These are phyloP conservation scores for Parotocinclus haroldoi DNA, from an alignment of 2,797 vertebrate species.

Conservation along the genomic window DNA sequence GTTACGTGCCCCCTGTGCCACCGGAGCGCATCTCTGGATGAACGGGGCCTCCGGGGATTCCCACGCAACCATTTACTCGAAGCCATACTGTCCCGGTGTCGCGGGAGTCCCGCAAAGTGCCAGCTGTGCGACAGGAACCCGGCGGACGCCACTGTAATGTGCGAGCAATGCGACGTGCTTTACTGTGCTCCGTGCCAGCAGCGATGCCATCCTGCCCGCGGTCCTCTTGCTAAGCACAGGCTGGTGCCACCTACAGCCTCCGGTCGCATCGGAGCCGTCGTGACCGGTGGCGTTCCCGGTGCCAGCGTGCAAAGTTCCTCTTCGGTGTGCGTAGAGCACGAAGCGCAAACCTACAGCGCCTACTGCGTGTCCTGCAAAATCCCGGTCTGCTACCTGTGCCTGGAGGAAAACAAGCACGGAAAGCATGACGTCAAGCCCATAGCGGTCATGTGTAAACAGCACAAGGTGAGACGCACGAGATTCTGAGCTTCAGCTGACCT, in stretches of 20 bases:
- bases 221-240: slow-evolving; percentile 91
- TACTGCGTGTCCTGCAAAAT: slow-evolving; percentile 86
- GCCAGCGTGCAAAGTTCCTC: slow-evolving; percentile 46
- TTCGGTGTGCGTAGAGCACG: slow-evolving; percentile 86
- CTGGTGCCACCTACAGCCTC: slow-evolving; percentile 68
- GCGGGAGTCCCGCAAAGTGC: slow-evolving; percentile 74
- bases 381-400: slow-evolving; percentile 87
- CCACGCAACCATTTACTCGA: slow-evolving; percentile 91
- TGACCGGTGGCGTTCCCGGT: slow-evolving; percentile 43
- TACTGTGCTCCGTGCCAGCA: slow-evolving; percentile 91
- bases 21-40: slow-evolving; percentile 91
- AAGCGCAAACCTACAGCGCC: slow-evolving; percentile 90
- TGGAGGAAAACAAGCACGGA: slow-evolving; percentile 86
- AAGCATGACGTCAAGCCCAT: slow-evolving; percentile 89
- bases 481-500: too few relatives aligned
- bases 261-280: slow-evolving; percentile 45
- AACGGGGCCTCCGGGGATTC: slow-evolving; percentile 88
- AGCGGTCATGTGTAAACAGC: slow-evolving; percentile 91
- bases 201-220: slow-evolving; percentile 91
- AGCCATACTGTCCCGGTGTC: slow-evolving; percentile 84
- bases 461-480: slow-evolving; percentile 80
- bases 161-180: slow-evolving; percentile 93
- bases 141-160: slow-evolving; percentile 84
- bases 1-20: slow-evolving; percentile 96
- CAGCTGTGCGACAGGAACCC: slow-evolving; percentile 93